Base-by-base conservation (phyloP, 2,797 vertebrate genomes). In the Sebastes nivosus region DNA sequence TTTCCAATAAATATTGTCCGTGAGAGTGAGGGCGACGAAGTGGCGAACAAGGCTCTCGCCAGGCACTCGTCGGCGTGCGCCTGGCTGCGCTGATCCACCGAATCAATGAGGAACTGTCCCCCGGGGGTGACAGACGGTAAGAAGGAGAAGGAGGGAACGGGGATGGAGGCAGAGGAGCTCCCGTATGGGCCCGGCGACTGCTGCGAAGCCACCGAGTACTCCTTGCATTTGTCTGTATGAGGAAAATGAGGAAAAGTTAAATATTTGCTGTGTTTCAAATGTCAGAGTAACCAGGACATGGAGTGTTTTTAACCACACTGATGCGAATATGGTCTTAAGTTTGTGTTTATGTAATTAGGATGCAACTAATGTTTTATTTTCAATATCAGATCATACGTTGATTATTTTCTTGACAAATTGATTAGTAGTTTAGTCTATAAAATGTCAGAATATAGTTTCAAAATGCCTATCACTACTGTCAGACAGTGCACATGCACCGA, bases 81-180 rank as follows among this genome's bases (percentile, higher is more conserved):
- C 77, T 90, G 87, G 75, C 83, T 88, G 78, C 70, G 82, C 25
- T 88, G 87, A 79, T 92, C 90, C 80, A 90, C 83, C 1, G 88
- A 93, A 80, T 90, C 89, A 36, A 93, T 86, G 71, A 91, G 85
- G 63, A 91, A 88, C 79, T 81, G 85, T 54, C 88, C 84, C 57
- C 75, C 89, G 2, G 85, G 80, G 61, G 76, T 54, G 38, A 83
- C 80, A 57, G 82, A 85, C 16, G 89, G 82, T 50, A 88, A 16
- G 61, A 87, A 90, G 0, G 85, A 89, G 70, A 86, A 86, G 16
- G 91, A 91, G 2, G 89, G 89, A 18, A 90, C 80, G 12, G 87
- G 86, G 22, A 90, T 88, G 75, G 87, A 89, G 59, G 89, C 86
- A 24, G 90, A 90, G 36, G 87, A 89, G 70, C 87, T 86, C 30